phyloP scores from a whole-genome alignment of 2,797 vertebrate genomes.

The Spinibarbus caldwelli region DNA sequence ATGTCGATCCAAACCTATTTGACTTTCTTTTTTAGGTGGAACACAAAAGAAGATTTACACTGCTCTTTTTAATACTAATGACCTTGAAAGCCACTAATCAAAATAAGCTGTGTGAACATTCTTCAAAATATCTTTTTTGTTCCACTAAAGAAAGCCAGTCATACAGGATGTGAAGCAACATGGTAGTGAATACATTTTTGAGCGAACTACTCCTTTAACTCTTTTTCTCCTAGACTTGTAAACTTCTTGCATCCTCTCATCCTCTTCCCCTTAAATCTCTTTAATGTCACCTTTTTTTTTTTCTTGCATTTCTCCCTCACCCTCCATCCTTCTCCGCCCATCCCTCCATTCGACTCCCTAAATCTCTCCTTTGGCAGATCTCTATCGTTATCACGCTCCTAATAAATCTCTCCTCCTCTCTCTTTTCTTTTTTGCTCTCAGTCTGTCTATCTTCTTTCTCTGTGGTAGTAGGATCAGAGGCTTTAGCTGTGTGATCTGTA shows the following conservation, averaged over 20 bases:
- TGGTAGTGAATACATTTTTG: not conserved
- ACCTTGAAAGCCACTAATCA: too few species aligned
- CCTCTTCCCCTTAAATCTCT: slow-evolving; percentile 13
- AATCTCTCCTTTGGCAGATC: slow-evolving; percentile 28
- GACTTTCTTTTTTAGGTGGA: too few species aligned
- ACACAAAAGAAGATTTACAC: too few species aligned
- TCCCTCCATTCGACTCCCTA: not conserved
- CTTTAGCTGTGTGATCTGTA: slow-evolving; percentile 26
- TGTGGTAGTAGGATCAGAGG: slow-evolving; percentile 51
- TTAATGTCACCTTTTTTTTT: slow-evolving; percentile 6
- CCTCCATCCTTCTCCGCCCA: not conserved
- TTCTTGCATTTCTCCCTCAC: slow-evolving; percentile 57
- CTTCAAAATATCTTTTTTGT: too few species aligned
- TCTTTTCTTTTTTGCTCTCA: slow-evolving; percentile 14
- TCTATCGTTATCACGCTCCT: not conserved
- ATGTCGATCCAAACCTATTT: too few species aligned
- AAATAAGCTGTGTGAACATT: too few species aligned
- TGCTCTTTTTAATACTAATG: too few species aligned
- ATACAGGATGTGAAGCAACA: not conserved
- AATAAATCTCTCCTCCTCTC: slow-evolving; percentile 17
- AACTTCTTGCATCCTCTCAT: not conserved
- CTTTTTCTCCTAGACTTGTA: not conserved
- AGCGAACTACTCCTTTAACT: not conserved
- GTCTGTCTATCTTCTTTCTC: slow-evolving; percentile 12
- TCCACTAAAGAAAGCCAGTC: too few species aligned